Evolutionary conservation across 2,797 vertebrate species (phyloP).

Genomic region (Potorous gilbertii): DNA sequence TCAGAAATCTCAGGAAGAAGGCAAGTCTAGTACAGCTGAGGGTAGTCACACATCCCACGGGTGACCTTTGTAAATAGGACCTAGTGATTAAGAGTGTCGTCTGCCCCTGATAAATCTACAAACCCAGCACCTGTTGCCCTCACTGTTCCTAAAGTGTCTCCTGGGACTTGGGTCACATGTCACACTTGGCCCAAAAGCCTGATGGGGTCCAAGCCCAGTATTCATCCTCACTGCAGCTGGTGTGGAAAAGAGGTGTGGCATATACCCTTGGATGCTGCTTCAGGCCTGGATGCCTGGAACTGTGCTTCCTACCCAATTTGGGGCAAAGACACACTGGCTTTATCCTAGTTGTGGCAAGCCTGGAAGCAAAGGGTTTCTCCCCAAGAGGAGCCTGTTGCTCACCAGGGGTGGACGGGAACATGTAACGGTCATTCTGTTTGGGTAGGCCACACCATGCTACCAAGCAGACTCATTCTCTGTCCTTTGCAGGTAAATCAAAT

Average conservation of each 20-base stretch:
- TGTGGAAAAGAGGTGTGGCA: too few relatives aligned
- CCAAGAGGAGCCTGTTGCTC: too few relatives aligned
- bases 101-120: slow-evolving; percentile 56
- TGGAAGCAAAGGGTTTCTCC: neutral
- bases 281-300: too few relatives aligned
- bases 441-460: too few relatives aligned
- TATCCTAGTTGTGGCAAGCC: too few relatives aligned
- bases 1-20: slow-evolving; percentile 13
- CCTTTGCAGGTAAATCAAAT: too few relatives aligned
- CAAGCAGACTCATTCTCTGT: too few relatives aligned
- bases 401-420: neutral
- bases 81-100: slow-evolving; percentile 16
- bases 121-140: slow-evolving; percentile 23
- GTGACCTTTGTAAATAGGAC: slow-evolving; percentile 27
- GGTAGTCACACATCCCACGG: neutral
- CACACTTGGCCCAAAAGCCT: slow-evolving; percentile 5
- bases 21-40: neutral
- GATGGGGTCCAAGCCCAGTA: too few relatives aligned
- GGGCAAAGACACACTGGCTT: neutral
- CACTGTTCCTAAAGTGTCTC: neutral
- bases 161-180: slow-evolving; percentile 35
- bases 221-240: too few relatives aligned
- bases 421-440: too few relatives aligned
- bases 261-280: neutral
- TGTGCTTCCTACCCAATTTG: neutral